Evolutionary conservation across 1,140 invertebrate species (phyloP).

Genomic region (Pseudomyrmex flavicornis): DNA sequence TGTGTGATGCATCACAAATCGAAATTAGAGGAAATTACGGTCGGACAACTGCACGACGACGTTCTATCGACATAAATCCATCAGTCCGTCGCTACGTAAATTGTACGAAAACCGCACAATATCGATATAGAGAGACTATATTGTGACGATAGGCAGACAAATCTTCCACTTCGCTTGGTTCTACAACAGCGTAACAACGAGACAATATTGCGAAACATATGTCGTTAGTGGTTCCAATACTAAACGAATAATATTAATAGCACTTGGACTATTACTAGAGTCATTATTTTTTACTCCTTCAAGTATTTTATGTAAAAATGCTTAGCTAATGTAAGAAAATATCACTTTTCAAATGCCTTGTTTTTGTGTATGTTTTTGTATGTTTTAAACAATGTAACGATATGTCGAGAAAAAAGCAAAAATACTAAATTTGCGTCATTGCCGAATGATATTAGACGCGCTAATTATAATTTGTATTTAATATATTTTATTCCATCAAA

Average conservation of each 20-base stretch:
- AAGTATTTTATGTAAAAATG: too few relatives aligned
- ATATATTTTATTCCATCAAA: too few relatives aligned
- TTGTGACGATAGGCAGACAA: slow-evolving; percentile 26
- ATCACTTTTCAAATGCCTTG: too few relatives aligned
- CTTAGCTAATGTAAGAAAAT: too few relatives aligned
- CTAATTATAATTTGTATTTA: too few relatives aligned
- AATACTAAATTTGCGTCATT: too few relatives aligned
- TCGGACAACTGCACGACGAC: slow-evolving; percentile 36
- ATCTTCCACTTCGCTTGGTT: background rate
- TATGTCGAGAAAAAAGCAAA: too few relatives aligned
- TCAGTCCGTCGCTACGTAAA: slow-evolving; percentile 70
- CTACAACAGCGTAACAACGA: background rate
- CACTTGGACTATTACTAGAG: background rate
- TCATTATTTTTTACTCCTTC: too few relatives aligned
- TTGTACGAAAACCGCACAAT: slow-evolving; percentile 69
- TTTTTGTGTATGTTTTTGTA: too few relatives aligned
- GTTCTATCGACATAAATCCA: slow-evolving; percentile 64
- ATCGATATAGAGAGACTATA: slow-evolving; percentile 59
- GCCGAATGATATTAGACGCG: too few relatives aligned
- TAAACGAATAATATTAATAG: background rate
- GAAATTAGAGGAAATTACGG: slow-evolving; percentile 70
- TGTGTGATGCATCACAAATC: slow-evolving; percentile 44
- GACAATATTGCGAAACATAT: background rate
- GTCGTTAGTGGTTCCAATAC: background rate
- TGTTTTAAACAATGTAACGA: too few relatives aligned